phyloP scores from a whole-genome alignment of 2,797 vertebrate species.

The Diplodus sargus region DNA sequence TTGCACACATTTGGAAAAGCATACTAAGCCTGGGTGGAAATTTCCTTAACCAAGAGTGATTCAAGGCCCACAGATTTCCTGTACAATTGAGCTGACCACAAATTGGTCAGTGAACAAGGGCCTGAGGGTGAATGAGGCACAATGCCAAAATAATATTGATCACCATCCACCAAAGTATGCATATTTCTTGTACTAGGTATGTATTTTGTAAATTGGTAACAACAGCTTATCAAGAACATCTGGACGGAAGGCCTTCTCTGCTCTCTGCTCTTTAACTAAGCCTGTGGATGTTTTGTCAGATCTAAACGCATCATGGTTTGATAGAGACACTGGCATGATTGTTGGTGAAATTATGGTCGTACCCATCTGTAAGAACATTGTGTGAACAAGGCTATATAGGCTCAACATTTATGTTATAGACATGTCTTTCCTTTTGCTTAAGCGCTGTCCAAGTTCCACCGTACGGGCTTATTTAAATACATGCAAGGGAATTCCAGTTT shows the following conservation, averaged over 20 bases:
- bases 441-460: neutral
- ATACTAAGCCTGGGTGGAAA: constrained; percentile 51
- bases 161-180: neutral
- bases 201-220: constrained; percentile 6
- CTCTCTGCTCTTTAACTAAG: neutral
- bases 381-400: neutral
- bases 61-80: constrained; percentile 37
- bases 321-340: neutral
- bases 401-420: neutral
- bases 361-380: neutral
- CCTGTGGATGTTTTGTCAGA: neutral
- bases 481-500: neutral
- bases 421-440: neutral
- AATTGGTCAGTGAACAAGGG: constrained; percentile 49
- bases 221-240: neutral
- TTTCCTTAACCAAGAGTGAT: constrained; percentile 52
- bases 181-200: neutral
- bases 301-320: neutral
- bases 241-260: neutral
- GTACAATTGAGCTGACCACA: constrained; percentile 52
- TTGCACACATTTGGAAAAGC: constrained; percentile 28
- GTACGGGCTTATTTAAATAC: neutral
- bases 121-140: constrained; percentile 29
- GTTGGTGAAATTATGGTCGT: neutral
- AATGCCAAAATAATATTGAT: constrained; percentile 7